These are phyloP conservation scores for Perodicticus potto DNA, from an alignment of 2,797 vertebrate genomes.

Conservation along the genomic window DNA sequence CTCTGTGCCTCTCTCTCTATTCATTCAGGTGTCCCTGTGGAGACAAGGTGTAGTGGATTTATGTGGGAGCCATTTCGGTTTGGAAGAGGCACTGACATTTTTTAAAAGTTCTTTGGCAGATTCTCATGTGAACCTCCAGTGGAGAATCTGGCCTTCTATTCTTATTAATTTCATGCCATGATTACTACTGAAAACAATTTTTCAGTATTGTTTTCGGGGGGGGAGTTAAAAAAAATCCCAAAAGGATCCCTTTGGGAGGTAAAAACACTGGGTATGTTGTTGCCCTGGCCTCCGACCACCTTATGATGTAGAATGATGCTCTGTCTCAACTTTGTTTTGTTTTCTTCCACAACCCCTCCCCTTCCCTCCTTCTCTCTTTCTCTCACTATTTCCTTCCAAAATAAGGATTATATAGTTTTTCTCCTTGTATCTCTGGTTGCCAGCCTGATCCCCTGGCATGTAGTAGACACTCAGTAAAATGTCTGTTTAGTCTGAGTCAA, in stretches of 20 bases:
- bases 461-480: too few relatives aligned
- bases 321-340: too few relatives aligned
- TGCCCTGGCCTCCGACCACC: accelerated
- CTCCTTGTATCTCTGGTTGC: not conserved
- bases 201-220: not conserved
- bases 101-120: not conserved
- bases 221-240: not conserved
- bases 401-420: not conserved
- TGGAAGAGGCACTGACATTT: not conserved
- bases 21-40: not conserved
- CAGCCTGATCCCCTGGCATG: not conserved
- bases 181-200: not conserved
- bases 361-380: too few relatives aligned
- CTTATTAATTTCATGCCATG: not conserved
- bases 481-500: not conserved
- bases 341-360: accelerated
- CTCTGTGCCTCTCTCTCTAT: not conserved
- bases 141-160: not conserved
- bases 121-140: accelerated
- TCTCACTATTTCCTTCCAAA: not conserved
- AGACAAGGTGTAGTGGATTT: not conserved
- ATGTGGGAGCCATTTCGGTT: accelerated
- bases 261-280: accelerated
- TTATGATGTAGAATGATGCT: accelerated
- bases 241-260: not conserved